These are phyloP conservation scores for Pantherophis vulpinus DNA, from an alignment of 2,797 vertebrate genomes.

Conservation along the genomic window DNA sequence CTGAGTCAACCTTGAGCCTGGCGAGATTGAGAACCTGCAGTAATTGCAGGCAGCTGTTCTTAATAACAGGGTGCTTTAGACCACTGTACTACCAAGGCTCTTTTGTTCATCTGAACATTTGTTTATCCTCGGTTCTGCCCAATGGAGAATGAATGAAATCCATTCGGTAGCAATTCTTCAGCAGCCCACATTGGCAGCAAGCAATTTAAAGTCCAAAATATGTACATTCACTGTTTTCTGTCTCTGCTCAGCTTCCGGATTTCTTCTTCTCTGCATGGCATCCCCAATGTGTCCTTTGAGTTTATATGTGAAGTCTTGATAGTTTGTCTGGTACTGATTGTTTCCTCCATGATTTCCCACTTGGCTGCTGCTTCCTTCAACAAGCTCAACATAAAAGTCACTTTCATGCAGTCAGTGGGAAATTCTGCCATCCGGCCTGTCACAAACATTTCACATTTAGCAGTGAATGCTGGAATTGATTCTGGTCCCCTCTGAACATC, in stretches of 20 bases:
- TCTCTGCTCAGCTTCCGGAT: neutral
- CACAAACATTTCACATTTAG: neutral
- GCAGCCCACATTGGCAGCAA: neutral
- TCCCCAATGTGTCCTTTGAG: neutral
- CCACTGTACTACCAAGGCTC: no score
- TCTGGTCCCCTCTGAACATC: neutral
- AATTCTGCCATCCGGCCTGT: neutral
- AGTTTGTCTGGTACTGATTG: neutral
- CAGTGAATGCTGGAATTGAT: neutral
- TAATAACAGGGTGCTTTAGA: no score
- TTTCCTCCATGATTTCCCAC: neutral
- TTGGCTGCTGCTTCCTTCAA: neutral
- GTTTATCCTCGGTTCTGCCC: neutral
- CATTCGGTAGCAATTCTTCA: neutral
- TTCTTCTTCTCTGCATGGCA: neutral
- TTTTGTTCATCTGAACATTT: neutral
- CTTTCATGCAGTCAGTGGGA: neutral
- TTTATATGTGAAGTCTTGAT: neutral
- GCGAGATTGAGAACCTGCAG: no score
- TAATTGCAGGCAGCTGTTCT: no score
- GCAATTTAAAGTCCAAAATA: neutral
- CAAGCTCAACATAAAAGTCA: neutral
- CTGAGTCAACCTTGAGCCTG: no score
- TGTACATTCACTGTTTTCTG: neutral
- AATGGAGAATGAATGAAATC: neutral